Base-by-base conservation (phyloP, 2,888 invertebrate genomes). In the Apamea monoglypha region DNA sequence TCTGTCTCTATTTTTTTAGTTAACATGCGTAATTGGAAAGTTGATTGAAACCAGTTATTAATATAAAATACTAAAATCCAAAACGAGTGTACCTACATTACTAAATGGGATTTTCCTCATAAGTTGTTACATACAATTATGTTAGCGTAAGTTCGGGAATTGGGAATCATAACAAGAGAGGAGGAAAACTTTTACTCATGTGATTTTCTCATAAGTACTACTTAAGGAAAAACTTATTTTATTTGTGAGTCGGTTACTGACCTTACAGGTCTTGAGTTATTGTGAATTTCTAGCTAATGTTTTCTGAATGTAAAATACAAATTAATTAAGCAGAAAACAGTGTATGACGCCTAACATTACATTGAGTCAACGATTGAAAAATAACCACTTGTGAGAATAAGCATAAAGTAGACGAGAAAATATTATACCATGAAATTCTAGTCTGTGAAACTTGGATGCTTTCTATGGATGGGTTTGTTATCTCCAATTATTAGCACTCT, bases 271-370 rank as follows among this genome's bases (percentile, higher is more conserved):
- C 66, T 56, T 36, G 59, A 7, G 6, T 80, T 72, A n/a, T 8
- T 47, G 36, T 63, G 47, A 75, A 56, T 63, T 82, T 56, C 59
- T 16, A 61, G 59, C 40, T 71, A 67, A 63, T 21, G 25, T 56
- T 21, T 36, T 10, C 50, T 61, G 18, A 40, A 59, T 29, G 14
- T 56, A 32, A 40, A 32, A 80, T 36, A 66, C 25, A 53, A 70
- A 76, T 63, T 3, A 73, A 81, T 74, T 83, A 76, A 66, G 18
- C 66, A n/a, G 66, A 77, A 83, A n/a, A 18, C 32, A 7, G 44
- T 59, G 32, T 82, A 50, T 50, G 36, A 53, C n/a, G 40, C 18
- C 1, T 14, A 14, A 56, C 36, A 12, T 12, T 56, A 4, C 47
- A 32, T 61, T 70, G 64, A 81, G 47, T 81, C 53, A 21, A 21